A percentile compares a stretch with the other conserved stretches of the same genome.
phyloP scores from a whole-genome alignment of 2,888 invertebrate genomes.

The Pelosia muscerda region DNA sequence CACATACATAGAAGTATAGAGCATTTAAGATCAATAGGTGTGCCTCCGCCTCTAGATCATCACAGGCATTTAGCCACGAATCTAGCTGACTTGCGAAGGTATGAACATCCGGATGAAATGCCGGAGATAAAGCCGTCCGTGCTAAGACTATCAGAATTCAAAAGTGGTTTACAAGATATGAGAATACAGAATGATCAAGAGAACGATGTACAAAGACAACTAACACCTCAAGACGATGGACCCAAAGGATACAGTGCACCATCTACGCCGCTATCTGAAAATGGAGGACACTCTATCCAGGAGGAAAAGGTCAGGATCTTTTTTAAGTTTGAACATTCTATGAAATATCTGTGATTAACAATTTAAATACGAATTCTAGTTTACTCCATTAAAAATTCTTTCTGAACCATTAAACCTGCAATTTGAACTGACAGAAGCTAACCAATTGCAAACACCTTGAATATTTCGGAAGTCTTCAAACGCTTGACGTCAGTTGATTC shows the following conservation, averaged over 20 bases:
- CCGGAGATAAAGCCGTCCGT: constrained; percentile 85
- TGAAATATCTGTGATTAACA: background rate
- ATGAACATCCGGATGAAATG: constrained; percentile 83
- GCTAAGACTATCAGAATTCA: constrained; percentile 82
- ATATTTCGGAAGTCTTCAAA: constrained; percentile 80
- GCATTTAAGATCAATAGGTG: constrained; percentile 88
- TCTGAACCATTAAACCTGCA: constrained; percentile 5
- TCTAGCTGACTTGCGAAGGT: constrained; percentile 81
- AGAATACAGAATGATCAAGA: constrained; percentile 78
- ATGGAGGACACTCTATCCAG: constrained; percentile 80
- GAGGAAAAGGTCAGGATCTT: constrained; percentile 80
- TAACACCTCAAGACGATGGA: constrained; percentile 82
- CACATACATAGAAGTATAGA: constrained; percentile 90
- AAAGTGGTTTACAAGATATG: constrained; percentile 80
- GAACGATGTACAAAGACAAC: constrained; percentile 78
- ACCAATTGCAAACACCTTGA: constrained; percentile 66
- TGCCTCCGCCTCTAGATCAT: constrained; percentile 80
- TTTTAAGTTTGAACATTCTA: background rate
- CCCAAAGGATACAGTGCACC: constrained; percentile 85
- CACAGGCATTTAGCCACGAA: constrained; percentile 82
- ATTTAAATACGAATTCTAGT: background rate
- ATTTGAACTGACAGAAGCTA: constrained; percentile 29
- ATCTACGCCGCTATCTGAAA: constrained; percentile 83
- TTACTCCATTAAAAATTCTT: background rate
- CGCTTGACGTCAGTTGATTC: constrained; percentile 68